A percentile compares a stretch with the other conserved stretches of the same genome.
Evolutionary conservation across 2,888 invertebrate genomes (phyloP).

Genomic region (Lithophane ornitopus): DNA sequence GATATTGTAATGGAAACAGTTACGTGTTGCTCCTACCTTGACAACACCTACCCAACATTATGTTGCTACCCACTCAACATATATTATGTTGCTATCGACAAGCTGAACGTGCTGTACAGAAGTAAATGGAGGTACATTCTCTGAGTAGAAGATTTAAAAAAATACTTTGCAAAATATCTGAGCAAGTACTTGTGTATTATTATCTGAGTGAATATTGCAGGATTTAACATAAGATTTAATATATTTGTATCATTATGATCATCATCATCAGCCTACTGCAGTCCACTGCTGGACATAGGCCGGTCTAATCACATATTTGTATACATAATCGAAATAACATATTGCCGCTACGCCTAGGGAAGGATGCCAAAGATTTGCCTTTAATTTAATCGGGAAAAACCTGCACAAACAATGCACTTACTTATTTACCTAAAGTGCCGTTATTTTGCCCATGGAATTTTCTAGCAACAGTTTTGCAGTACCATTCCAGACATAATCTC

Average conservation of each 20-base stretch:
- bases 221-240: too few relatives aligned
- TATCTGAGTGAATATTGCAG: not conserved
- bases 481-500: not conserved
- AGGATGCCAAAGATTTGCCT: not conserved
- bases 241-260: not conserved
- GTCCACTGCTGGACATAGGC: not conserved
- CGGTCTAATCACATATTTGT: not conserved
- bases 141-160: not conserved
- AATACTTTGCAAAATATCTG: not conserved
- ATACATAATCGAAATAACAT: not conserved
- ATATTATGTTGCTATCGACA: not conserved
- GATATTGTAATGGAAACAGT: constrained; percentile 6
- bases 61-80: too few relatives aligned
- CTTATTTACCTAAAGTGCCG: not conserved
- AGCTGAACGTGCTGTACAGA: not conserved
- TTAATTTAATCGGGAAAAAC: not conserved
- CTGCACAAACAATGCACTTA: not conserved
- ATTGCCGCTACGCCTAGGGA: not conserved
- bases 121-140: not conserved
- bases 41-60: too few relatives aligned
- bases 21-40: not conserved
- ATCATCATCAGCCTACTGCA: too few relatives aligned
- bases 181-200: not conserved
- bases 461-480: not conserved
- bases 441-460: not conserved